Percentiles rank a stretch among this genome's conserved stretches.
phyloP scores from a whole-genome alignment of 2,797 vertebrate species.

The Phoxinus dragarum region DNA sequence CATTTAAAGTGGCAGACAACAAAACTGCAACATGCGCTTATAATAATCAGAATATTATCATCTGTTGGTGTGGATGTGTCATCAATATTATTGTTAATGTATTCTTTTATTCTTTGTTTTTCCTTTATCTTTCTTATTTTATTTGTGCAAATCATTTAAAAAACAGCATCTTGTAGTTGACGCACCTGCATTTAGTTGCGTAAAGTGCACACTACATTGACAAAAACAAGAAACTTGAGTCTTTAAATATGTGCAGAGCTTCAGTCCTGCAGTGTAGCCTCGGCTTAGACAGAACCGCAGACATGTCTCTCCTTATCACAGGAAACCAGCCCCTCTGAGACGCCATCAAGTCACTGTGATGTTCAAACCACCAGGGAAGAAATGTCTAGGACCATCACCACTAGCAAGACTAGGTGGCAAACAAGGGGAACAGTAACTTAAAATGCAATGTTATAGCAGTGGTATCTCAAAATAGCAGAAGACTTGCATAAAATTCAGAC shows the following conservation, averaged over 20 bases:
- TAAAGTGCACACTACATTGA: background rate
- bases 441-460: slow-evolving; percentile 10
- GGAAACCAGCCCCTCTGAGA: slow-evolving; percentile 40
- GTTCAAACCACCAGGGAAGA: slow-evolving; percentile 38
- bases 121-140: background rate
- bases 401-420: slow-evolving; percentile 8
- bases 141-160: background rate
- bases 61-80: background rate
- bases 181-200: background rate
- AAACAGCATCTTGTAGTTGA: background rate
- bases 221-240: background rate
- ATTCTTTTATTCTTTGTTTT: too few species aligned
- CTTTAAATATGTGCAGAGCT: background rate
- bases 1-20: background rate
- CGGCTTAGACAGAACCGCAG: slow-evolving; percentile 12
- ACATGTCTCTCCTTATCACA: slow-evolving; percentile 46
- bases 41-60: background rate
- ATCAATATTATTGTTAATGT: background rate
- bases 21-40: background rate
- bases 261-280: slow-evolving; percentile 19
- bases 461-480: slow-evolving; percentile 29
- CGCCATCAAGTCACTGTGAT: slow-evolving; percentile 40
- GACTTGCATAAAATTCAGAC: background rate
- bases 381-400: slow-evolving; percentile 18
- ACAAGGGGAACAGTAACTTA: slow-evolving; percentile 19